phyloP scores from a whole-genome alignment of 2,113 vertebrate genomes.

The Rhea pennata region DNA sequence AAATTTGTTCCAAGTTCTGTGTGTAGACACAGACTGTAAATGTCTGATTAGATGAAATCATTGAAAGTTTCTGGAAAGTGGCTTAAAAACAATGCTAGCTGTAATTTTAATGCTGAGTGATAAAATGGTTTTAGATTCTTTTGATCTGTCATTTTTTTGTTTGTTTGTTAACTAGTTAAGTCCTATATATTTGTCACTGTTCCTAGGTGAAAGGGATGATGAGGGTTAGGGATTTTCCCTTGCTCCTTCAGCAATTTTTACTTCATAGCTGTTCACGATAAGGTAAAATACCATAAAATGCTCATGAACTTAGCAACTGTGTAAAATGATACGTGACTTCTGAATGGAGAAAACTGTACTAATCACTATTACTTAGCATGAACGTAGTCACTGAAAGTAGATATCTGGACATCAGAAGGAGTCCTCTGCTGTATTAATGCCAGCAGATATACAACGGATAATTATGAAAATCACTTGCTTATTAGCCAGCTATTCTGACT shows the following conservation, averaged over 20 bases:
- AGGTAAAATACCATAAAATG: not conserved
- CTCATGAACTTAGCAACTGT: accelerated
- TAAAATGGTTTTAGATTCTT: not conserved
- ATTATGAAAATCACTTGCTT: not conserved
- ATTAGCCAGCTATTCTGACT: not conserved
- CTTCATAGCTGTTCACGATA: not conserved
- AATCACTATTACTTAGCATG: not conserved
- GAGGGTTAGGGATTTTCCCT: not conserved
- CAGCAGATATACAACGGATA: not conserved
- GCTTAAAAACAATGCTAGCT: not conserved
- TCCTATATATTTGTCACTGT: not conserved
- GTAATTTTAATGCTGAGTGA: not conserved
- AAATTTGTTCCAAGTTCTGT: not conserved
- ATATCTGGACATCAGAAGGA: not conserved
- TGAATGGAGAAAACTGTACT: not conserved
- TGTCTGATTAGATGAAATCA: not conserved
- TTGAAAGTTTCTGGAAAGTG: not conserved
- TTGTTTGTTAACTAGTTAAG: not conserved
- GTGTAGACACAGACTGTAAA: not conserved
- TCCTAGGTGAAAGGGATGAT: not conserved
- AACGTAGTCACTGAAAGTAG: not conserved
- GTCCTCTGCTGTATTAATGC: not conserved
- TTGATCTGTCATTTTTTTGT: not conserved
- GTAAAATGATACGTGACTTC: not conserved
- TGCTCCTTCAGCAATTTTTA: not conserved